Conservation (phyloP, 2,113 vertebrate genomes). For the Rhineura floridana region DNA sequence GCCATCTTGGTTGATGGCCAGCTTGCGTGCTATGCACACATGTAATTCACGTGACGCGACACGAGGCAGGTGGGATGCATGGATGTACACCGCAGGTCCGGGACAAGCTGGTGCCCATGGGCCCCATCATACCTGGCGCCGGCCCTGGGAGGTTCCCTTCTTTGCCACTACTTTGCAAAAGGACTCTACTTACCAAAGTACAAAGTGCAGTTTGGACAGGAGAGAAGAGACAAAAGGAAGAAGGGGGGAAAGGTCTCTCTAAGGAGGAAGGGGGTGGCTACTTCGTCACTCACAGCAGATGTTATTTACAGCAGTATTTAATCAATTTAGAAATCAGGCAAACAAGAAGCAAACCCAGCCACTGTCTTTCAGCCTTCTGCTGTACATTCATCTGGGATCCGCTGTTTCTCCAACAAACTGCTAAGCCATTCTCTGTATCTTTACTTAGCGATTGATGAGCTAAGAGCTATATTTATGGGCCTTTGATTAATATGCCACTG, state of each 20-base stretch:
- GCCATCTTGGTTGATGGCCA: no score
- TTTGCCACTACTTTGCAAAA: not conserved
- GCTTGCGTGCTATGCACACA: no score
- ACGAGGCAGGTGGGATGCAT: no score
- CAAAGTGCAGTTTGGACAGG: not conserved
- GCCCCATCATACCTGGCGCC: no score
- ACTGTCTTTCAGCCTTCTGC: not conserved
- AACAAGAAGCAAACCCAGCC: not conserved
- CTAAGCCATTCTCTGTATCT: not conserved
- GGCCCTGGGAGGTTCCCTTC: no score
- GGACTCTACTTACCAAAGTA: not conserved
- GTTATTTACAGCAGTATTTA: not conserved
- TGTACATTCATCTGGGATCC: not conserved
- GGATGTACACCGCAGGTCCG: no score
- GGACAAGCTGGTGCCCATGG: no score
- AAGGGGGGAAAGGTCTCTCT: not conserved
- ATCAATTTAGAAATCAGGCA: not conserved
- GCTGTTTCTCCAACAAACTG: not conserved
- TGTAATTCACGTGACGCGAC: no score
- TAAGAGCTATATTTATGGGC: not conserved
- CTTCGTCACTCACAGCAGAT: not conserved
- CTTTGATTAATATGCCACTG: slow-evolving; percentile 1
- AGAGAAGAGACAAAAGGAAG: not conserved
- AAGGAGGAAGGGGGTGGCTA: no score
- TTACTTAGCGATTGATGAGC: slow-evolving; percentile 14